A percentile compares a stretch with the other conserved stretches of the same genome.
Evolutionary conservation across 1,140 invertebrate species (phyloP).

Genomic region (Sitodiplosis mosellana): DNA sequence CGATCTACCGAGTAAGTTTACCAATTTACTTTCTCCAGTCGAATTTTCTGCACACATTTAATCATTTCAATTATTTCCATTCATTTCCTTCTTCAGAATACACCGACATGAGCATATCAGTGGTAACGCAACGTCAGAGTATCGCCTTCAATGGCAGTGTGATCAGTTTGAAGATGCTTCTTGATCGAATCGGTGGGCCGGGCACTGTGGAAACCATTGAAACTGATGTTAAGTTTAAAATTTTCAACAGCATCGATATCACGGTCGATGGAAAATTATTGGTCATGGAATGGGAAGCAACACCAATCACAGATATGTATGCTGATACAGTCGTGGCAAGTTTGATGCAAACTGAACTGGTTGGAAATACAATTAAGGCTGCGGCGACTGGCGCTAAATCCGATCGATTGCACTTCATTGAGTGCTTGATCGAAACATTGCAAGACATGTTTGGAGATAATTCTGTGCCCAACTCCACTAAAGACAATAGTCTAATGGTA

Average conservation of each 20-base stretch:
- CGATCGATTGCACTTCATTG: slow-evolving; percentile 77
- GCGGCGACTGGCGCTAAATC: slow-evolving; percentile 42
- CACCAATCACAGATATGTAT: slow-evolving; percentile 94
- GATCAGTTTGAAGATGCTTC: slow-evolving; percentile 59
- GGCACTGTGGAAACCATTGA: slow-evolving; percentile 59
- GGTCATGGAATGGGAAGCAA: slow-evolving; percentile 82
- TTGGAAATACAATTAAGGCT: slow-evolving; percentile 38
- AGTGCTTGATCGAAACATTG: slow-evolving; percentile 82
- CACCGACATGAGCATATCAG: slow-evolving; percentile 86
- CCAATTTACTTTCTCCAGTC: no score
- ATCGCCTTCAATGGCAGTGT: slow-evolving; percentile 68
- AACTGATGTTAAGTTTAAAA: slow-evolving; percentile 46
- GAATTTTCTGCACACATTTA: no score
- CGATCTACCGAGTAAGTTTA: slow-evolving; percentile 66
- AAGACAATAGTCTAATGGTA: slow-evolving; percentile 73
- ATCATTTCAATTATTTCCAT: slow-evolving; percentile 6
- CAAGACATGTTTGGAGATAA: slow-evolving; percentile 92
- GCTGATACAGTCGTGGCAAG: slow-evolving; percentile 84
- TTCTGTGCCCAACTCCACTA: slow-evolving; percentile 85
- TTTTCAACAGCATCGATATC: slow-evolving; percentile 63
- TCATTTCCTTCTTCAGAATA: slow-evolving; percentile 47
- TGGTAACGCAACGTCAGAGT: slow-evolving; percentile 78
- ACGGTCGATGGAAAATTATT: slow-evolving; percentile 69
- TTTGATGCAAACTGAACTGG: slow-evolving; percentile 54
- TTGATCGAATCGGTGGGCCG: slow-evolving; percentile 57